A percentile compares a stretch with the other conserved stretches of the same genome.
phyloP scores from a whole-genome alignment of 2,113 vertebrate genomes.

The Coreoperca whiteheadi region DNA sequence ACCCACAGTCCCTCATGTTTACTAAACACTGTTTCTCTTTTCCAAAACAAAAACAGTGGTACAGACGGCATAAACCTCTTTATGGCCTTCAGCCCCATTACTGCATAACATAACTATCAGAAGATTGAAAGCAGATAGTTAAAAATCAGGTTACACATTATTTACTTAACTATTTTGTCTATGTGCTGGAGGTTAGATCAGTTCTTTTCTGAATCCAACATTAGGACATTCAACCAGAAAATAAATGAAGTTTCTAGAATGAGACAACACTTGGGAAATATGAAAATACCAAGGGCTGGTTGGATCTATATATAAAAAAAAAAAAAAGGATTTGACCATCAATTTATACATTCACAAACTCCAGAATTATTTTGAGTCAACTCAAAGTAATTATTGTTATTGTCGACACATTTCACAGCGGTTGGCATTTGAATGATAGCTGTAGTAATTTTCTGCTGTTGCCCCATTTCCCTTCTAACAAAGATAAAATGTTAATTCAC shows the following conservation, averaged over 20 bases:
- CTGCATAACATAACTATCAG: background rate
- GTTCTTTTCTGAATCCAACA: background rate
- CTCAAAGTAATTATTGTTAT: no score
- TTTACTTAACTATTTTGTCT: background rate
- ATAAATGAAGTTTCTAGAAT: background rate
- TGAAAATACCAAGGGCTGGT: background rate
- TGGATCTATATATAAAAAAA: background rate
- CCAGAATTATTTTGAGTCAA: background rate
- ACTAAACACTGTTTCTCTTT: background rate
- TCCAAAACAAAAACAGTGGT: background rate
- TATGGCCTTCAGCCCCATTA: background rate
- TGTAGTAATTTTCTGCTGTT: conserved; percentile 3
- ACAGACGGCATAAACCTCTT: background rate
- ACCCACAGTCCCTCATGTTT: no score
- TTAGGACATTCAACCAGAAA: background rate
- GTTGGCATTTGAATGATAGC: conserved; percentile 28
- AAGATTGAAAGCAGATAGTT: background rate
- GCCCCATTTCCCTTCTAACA: conserved; percentile 19
- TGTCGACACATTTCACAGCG: background rate
- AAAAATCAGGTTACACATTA: background rate
- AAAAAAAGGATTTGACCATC: background rate
- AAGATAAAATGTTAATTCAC: conserved; percentile 10
- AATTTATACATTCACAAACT: background rate
- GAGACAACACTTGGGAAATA: background rate
- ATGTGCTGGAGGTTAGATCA: background rate